A percentile compares a stretch with the other conserved stretches of the same genome.
These are phyloP conservation scores for Diacarnus erythraeanus DNA, from an alignment of 37 sponge, comb jelly and placozoan genomes.

Conservation along the genomic window DNA sequence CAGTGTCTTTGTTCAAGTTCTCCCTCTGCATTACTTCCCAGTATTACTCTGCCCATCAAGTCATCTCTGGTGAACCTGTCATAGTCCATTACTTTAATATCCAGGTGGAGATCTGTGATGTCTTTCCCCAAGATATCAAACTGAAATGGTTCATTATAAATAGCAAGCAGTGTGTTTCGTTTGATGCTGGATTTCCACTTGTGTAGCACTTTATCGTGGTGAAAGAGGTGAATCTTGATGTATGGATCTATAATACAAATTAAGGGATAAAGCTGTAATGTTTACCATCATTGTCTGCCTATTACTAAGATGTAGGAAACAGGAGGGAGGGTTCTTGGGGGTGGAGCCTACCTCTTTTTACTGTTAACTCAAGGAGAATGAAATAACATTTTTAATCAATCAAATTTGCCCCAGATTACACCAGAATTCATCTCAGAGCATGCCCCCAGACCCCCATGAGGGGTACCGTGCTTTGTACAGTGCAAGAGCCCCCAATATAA, in stretches of 20 bases:
- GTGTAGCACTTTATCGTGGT: slow-evolving; percentile 13
- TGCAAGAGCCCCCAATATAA: too few species aligned
- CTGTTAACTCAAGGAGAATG: too few species aligned
- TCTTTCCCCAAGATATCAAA: slow-evolving; percentile 44
- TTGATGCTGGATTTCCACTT: slow-evolving; percentile 69
- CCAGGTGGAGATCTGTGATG: slow-evolving; percentile 18
- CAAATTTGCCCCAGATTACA: too few species aligned
- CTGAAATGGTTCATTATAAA: slow-evolving; percentile 68
- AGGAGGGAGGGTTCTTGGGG: too few species aligned
- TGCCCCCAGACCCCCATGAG: too few species aligned
- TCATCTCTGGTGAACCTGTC: slow-evolving; percentile 38
- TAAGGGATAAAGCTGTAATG: background rate
- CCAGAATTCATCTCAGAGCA: too few species aligned
- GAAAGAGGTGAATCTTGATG: slow-evolving; percentile 52
- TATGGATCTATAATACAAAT: slow-evolving; percentile 62
- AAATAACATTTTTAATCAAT: too few species aligned
- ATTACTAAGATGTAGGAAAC: too few species aligned
- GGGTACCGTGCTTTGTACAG: too few species aligned
- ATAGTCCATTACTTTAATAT: slow-evolving; percentile 45
- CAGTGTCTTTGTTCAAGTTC: slow-evolving; percentile 39
- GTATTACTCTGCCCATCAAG: slow-evolving; percentile 22
- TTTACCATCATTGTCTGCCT: background rate
- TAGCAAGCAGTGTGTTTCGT: slow-evolving; percentile 51
- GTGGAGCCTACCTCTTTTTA: too few species aligned
- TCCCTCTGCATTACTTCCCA: slow-evolving; percentile 20